Evolutionary conservation across 2,888 invertebrate species (phyloP), one percentile per base, ranked within the genome.

Genomic region (Eueremaeus valkanovi): DNA sequence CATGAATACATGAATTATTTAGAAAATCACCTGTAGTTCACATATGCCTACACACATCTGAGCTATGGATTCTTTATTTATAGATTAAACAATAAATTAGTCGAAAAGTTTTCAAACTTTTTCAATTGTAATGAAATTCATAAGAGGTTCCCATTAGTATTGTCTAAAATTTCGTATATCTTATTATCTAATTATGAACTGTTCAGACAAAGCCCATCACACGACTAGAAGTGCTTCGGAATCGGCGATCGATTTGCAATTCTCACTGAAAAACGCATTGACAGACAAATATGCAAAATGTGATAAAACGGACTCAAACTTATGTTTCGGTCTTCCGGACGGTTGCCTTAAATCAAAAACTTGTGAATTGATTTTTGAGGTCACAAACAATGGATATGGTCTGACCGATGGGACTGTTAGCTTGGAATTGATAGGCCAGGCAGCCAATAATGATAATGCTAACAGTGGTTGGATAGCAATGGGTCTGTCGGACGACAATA

Each of bases 401-500:
- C 1, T 63, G 63, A 63, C 16, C 18, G 21, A 33, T 3, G 63
- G 63, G 16, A 63, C 63, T 9, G 63, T 63, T 63, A 13, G 36
- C 18, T 63, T 63, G 5, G 33, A 63, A 21, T 9, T 63, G 9
- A 63, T 63, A 1, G 63, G 63, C 33, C 31, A 63, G 33, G 24
- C 55, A n/a, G n/a, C n/a, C n/a, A n/a, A n/a, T n/a, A n/a, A n/a
- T 55, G 27, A 55, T 11, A 24, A 55, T 27, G 29, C 29, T 16
- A 24, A 21, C 18, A 63, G 36, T 13, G 63, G 63, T 3, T 63
- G 63, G 63, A 63, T 63, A 1, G 63, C 92, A 0, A 86, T 92
- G 16, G 94, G 90, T 0, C 84, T 95, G 3, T 93, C 93, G 6
- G 84, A 86, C 40, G 93, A 93, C 81, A 86, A 85, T 51, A 88